A percentile compares a stretch with the other conserved stretches of the same genome.
Evolutionary conservation across 1,140 invertebrate species (phyloP).

Genomic region (Ganaspis sp.): DNA sequence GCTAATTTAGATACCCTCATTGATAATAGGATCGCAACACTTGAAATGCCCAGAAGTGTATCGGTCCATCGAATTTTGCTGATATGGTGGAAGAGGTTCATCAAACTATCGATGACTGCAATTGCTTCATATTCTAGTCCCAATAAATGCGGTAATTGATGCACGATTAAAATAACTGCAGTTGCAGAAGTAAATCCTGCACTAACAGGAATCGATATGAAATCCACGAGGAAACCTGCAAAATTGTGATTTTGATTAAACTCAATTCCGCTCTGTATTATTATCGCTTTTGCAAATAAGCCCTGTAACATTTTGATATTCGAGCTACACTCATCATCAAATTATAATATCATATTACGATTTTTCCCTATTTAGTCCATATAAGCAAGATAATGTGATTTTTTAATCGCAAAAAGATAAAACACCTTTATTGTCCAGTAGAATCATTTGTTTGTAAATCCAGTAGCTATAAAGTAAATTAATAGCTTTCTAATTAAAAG

Average conservation of each 20-base stretch:
- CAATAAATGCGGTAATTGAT: slow-evolving; percentile 90
- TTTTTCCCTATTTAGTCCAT: too few species aligned
- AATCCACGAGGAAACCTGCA: slow-evolving; percentile 93
- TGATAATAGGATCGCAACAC: slow-evolving; percentile 80
- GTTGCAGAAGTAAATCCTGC: slow-evolving; percentile 95
- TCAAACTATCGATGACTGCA: slow-evolving; percentile 79
- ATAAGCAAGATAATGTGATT: too few species aligned
- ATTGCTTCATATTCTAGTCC: slow-evolving; percentile 83
- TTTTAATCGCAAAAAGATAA: too few species aligned
- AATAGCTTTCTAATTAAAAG: too few species aligned
- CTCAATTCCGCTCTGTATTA: not conserved
- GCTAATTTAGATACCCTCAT: slow-evolving; percentile 78
- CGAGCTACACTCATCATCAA: not conserved
- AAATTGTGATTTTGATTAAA: slow-evolving; percentile 30
- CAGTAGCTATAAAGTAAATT: too few species aligned
- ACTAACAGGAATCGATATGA: slow-evolving; percentile 94
- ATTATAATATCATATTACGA: too few species aligned
- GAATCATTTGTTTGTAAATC: too few species aligned
- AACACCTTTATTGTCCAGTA: too few species aligned
- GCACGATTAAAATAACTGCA: slow-evolving; percentile 91
- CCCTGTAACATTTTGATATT: not conserved
- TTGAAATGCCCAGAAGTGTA: slow-evolving; percentile 80
- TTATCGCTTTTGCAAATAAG: not conserved
- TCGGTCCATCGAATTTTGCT: slow-evolving; percentile 78
- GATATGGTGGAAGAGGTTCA: slow-evolving; percentile 79